Base-by-base conservation (phyloP, 37 sponge, comb jelly and placozoan genomes). In the Ianthella basta region DNA sequence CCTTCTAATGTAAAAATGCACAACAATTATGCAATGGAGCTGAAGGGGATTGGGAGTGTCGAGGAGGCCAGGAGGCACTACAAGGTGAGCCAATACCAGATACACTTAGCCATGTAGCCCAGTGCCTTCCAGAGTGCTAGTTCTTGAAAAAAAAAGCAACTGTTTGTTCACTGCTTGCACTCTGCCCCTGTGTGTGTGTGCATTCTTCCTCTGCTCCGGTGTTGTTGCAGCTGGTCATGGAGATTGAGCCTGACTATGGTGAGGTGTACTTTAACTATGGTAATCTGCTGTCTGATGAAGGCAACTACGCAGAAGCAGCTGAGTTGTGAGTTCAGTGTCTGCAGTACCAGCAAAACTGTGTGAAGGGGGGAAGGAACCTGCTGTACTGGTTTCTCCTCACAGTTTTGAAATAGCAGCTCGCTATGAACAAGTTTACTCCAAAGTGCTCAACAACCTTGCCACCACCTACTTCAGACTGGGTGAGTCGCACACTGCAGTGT, bases 211-310 rank as follows among this genome's bases (percentile, higher is more conserved):
- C n/a, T n/a, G n/a, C n/a, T n/a, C n/a, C n/a, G n/a, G n/a, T n/a
- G n/a, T n/a, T n/a, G n/a, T 86, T 8, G 23, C 63, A 91, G 89
- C 39, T 3, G 55, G 88, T 89, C n/a, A 55, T 96, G 61, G 84
- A 84, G 59, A 68, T 96, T 54, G 97, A 96, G 10, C 90, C 94
- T 40, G 86, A 93, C 59, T 96, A 91, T 66, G 77, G 80, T 0
- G 97, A 96, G 63, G 86, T 90, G 25, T 90, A 91, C 81, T 93
- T 96, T 35, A 96, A 96, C 84, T 80, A 86, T 78, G 97, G 97
- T 0, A 96, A 96, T 75, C 72, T 96, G 36, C 64, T 90, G 0
- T 89, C 91, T 60, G 97, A 93, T 67, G 86, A 69, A 75, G 82
- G 86, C 34, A 83, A 91, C 16, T 61, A 59, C 44, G 69, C 30